Evolutionary conservation across 2,888 invertebrate species (phyloP).

Genomic region (Apodemia duryi): DNA sequence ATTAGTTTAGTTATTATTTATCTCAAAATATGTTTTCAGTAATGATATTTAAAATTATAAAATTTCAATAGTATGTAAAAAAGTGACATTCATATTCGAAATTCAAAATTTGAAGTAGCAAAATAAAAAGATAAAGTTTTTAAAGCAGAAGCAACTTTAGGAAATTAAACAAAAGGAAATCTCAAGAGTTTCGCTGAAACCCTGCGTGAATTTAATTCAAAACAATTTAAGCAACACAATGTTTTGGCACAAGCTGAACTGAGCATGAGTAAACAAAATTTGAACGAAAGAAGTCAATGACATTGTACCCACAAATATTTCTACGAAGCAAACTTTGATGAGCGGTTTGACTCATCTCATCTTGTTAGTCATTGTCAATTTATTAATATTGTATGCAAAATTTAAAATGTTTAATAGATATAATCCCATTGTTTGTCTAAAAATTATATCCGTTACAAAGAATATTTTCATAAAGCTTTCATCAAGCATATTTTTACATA

Average conservation of each 20-base stretch:
- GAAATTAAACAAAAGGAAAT: neutral
- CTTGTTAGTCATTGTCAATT: constrained; percentile 34
- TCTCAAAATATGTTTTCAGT: too few relatives aligned
- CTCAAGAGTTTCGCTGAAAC: neutral
- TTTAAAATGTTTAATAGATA: neutral
- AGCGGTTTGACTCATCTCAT: constrained; percentile 33
- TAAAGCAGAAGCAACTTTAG: neutral
- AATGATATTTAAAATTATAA: too few relatives aligned
- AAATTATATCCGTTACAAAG: neutral
- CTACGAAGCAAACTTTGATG: constrained; percentile 30
- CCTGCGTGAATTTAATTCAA: neutral
- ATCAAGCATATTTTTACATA: neutral
- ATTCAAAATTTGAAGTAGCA: too few relatives aligned
- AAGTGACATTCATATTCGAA: too few relatives aligned
- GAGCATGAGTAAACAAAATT: constrained; percentile 61
- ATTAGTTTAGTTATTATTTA: too few relatives aligned
- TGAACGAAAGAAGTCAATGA: constrained; percentile 56
- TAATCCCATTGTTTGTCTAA: neutral
- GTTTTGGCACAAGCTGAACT: constrained; percentile 53
- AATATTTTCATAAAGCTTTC: neutral
- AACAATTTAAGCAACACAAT: constrained; percentile 27
- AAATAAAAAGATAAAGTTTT: neutral
- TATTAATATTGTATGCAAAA: constrained; percentile 27
- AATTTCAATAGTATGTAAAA: too few relatives aligned
- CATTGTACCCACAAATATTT: constrained; percentile 44